These are phyloP conservation scores for Catostomus latipinnis DNA, from an alignment of 2,797 vertebrate species.

Conservation along the genomic window DNA sequence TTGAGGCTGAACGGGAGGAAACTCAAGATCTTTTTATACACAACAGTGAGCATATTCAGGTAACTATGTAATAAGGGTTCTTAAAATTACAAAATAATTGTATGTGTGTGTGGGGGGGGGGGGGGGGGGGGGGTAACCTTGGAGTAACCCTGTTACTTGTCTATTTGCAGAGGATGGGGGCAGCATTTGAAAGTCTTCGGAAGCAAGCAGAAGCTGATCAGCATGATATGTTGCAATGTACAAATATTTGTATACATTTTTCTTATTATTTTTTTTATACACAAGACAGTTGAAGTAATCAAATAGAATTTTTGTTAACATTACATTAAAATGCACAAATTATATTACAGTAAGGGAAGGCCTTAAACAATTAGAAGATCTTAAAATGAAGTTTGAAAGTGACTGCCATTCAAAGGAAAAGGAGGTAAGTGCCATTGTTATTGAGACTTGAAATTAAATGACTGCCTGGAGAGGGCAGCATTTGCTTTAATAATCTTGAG, in stretches of 20 bases:
- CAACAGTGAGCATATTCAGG: conserved; percentile 84
- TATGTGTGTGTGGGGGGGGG: too few relatives aligned
- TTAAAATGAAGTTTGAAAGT: conserved; percentile 79
- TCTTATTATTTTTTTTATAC: neutral
- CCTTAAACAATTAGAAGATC: conserved; percentile 79
- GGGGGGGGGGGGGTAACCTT: too few relatives aligned
- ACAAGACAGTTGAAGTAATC: neutral
- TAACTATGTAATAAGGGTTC: conserved; percentile 54
- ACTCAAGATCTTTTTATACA: conserved; percentile 84
- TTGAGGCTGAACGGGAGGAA: conserved; percentile 92
- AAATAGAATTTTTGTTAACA: conserved; percentile 12
- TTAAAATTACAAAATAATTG: too few relatives aligned
- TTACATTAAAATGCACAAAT: neutral
- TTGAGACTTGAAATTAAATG: neutral
- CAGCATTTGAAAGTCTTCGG: conserved; percentile 87
- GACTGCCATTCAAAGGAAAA: conserved; percentile 81
- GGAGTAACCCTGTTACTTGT: neutral
- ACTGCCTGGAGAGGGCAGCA: conserved; percentile 16
- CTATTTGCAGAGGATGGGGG: conserved; percentile 82
- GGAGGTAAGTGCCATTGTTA: conserved; percentile 77
- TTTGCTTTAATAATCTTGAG: neutral
- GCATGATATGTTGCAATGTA: conserved; percentile 70
- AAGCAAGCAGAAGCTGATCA: conserved; percentile 27
- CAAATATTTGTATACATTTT: neutral
- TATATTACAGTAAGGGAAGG: conserved; percentile 84